Base-by-base conservation (phyloP, 2,888 invertebrate species). In the Protophormia terraenovae region DNA sequence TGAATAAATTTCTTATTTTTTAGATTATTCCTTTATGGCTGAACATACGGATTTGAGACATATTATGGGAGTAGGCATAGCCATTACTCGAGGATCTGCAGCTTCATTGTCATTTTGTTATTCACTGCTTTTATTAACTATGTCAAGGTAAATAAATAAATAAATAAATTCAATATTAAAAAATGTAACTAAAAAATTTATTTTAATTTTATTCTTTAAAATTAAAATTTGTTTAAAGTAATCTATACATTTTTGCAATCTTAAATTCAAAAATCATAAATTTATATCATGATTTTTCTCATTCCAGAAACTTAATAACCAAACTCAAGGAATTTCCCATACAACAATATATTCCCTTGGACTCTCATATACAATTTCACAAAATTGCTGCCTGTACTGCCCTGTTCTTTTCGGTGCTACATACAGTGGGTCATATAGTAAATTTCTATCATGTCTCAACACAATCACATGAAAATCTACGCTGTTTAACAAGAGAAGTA, bases 371-470 rank as follows among this genome's bases (percentile, higher is more conserved):
- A 75, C 98, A 98, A 90, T 99, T 99, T 92, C 99, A 99, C 93
- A 98, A 98, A 93, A 98, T 99, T 75, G 98, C 97, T 0, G 99
- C 98, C 0, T 97, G 98, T 88, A 98, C 98, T 0, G 98, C 98
- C 0, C 93, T 98, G 0, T 97, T 98, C 93, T 98, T 98, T 93
- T 97, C 98, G 0, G 93, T 98, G 0, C 94, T 98, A 0, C 98
- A 99, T 91, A 97, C 98, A 0, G 96, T 98, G 2, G 98, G 98
- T 0, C 99, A 99, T 90, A 96, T 98, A 91, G 97, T 99, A 38
- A 99, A 99, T 93, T 99, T 99, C 93, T 99, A 99, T 92, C 98
- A 99, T 90, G 97, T 99, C 0, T 98, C 98, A 4, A 98, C 98
- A 0, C 99, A 99, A 90, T 98, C 98, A 0, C 94, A 98, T 1